Percentiles rank a stretch among this genome's conserved stretches.
Evolutionary conservation across 1,140 invertebrate genomes (phyloP).

Genomic region (Trinorchestia longiramus): DNA sequence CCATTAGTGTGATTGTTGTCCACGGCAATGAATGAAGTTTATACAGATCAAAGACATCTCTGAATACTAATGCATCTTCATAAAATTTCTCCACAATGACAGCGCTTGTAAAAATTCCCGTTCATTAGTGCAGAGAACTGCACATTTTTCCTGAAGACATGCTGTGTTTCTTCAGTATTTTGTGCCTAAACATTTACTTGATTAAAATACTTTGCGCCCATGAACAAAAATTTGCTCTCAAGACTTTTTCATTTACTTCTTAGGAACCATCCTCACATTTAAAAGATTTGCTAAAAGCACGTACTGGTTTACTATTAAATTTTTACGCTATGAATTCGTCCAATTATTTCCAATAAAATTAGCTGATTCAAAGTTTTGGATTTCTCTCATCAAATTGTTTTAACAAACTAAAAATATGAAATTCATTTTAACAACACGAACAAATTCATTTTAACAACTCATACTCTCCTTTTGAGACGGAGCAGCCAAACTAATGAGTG

Average conservation of each 20-base stretch:
- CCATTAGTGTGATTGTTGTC: not conserved
- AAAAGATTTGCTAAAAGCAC: not conserved
- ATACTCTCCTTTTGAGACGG: too few species aligned
- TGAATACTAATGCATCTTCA: not conserved
- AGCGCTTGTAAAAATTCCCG: not conserved
- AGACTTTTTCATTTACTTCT: not conserved
- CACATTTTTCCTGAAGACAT: not conserved
- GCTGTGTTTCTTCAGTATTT: not conserved
- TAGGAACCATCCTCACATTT: not conserved
- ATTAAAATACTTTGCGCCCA: not conserved
- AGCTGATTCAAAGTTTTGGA: too few species aligned
- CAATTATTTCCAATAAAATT: not conserved
- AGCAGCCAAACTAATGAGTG: too few species aligned
- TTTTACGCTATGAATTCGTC: not conserved
- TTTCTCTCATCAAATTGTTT: too few species aligned
- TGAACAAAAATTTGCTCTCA: not conserved
- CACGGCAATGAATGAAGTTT: not conserved
- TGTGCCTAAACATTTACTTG: not conserved
- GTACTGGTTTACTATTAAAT: not conserved
- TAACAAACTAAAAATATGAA: too few species aligned
- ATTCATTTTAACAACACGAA: too few species aligned
- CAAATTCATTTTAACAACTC: too few species aligned
- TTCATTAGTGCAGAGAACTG: not conserved
- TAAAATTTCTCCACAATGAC: not conserved
- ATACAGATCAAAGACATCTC: not conserved